These are phyloP conservation scores for Malaclemys terrapin DNA, from an alignment of 2,113 vertebrate species.

Conservation along the genomic window DNA sequence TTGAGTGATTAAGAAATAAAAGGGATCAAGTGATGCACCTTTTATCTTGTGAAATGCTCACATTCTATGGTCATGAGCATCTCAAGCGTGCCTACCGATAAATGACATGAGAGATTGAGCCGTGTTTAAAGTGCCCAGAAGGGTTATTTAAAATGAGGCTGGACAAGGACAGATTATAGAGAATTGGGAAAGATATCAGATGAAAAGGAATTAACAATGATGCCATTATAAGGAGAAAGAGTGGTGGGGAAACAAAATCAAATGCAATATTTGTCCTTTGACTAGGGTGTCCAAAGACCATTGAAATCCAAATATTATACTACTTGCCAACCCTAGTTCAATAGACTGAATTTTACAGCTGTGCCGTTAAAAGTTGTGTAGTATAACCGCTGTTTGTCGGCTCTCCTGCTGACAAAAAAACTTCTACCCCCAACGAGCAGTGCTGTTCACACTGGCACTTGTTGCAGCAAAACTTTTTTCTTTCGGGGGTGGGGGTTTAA, in stretches of 20 bases:
- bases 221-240: neutral
- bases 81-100: neutral
- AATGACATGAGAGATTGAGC: conserved; percentile 23
- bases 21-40: conserved; percentile 37
- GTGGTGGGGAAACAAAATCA: neutral
- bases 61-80: conserved; percentile 6
- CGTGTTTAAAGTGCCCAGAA: conserved; percentile 29
- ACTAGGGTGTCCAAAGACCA: neutral
- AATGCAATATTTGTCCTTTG: neutral
- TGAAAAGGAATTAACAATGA: neutral
- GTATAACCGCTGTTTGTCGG: too few relatives aligned
- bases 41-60: conserved; percentile 59
- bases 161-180: conserved; percentile 28
- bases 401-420: too few relatives aligned
- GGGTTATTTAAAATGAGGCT: neutral
- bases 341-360: neutral
- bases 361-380: neutral
- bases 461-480: too few relatives aligned
- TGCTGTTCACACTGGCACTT: too few relatives aligned
- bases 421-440: too few relatives aligned
- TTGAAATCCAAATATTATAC: neutral
- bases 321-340: neutral
- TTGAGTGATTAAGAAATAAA: conserved; percentile 44
- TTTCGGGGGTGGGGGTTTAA: too few relatives aligned
- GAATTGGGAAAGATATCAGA: conserved; percentile 5